Evolutionary conservation across 1,140 invertebrate genomes (phyloP).

Genomic region (Drosophila lini): DNA sequence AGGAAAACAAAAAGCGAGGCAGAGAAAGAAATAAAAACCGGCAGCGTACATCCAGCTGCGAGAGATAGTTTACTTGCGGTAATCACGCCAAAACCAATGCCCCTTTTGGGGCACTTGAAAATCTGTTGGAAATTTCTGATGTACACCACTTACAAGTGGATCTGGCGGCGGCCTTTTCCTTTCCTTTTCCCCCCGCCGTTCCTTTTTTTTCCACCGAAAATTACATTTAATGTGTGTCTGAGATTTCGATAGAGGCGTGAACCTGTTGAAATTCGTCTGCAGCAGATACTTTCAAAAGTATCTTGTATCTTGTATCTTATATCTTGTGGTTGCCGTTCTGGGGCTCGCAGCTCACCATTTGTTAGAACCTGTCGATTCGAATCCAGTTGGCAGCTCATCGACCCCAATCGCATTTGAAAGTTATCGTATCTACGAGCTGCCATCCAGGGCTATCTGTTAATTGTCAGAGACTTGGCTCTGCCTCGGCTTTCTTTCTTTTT

Average conservation of each 20-base stretch:
- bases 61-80: conserved; percentile 78
- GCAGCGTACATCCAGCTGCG: conserved; percentile 57
- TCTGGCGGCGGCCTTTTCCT: conserved; percentile 35
- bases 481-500: conserved; percentile 27
- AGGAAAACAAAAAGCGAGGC: conserved; percentile 27
- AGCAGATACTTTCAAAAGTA: conserved; percentile 51
- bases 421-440: conserved; percentile 47
- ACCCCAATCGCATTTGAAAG: conserved; percentile 78
- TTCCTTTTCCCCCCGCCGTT: conserved; percentile 5
- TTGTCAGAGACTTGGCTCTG: conserved; percentile 28
- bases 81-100: conserved; percentile 49
- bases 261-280: conserved; percentile 66
- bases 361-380: conserved; percentile 70
- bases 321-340: conserved; percentile 29
- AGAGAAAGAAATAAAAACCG: conserved; percentile 35
- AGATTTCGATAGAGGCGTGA: conserved; percentile 69
- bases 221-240: conserved; percentile 73
- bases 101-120: conserved; percentile 59
- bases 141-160: conserved; percentile 68
- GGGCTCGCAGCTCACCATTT: conserved; percentile 42
- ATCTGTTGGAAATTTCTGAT: conserved; percentile 74
- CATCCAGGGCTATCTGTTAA: conserved; percentile 37
- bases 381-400: conserved; percentile 58
- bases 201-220: conserved; percentile 41
- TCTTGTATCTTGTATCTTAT: conserved; percentile 38